Base-by-base conservation (phyloP, 2,797 vertebrate genomes). In the Adelosebastes latens region DNA sequence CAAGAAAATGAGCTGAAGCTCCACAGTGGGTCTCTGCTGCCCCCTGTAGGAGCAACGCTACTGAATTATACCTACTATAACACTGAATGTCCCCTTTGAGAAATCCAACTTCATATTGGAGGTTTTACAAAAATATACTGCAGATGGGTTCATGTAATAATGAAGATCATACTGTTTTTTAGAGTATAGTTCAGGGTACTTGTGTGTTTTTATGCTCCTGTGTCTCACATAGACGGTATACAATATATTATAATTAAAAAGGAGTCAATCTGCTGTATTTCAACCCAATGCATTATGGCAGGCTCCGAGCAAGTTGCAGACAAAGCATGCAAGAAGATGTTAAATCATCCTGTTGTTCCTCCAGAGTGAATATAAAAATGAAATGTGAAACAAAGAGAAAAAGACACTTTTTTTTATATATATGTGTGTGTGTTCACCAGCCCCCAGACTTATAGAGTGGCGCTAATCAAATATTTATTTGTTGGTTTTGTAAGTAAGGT, bases 21-120 rank as follows among this genome's bases (percentile, higher is more conserved):
- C 6, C 46, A 66, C 34, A 36, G 69, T 61, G 69, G 73, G 36
- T 60, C 82, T 91, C 72, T 91, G 80, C 87, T 92, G 88, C 91
- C 84, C 82, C 72, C 86, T 90, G 81, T 16, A 68, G 89, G 34
- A 63, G 6, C 8, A 80, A 29, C 2, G 13, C 25, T 5, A 58
- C 49, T 67, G 29, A 62, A 12, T 66, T 71, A 76, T 67, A 39
- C 25, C 25, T 6, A 31, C 16, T 25, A n/a, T 66, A 72, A 56
- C 29, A 53, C 29, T 69, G 4, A 64, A 71, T 42, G 27, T 36
- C 46, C 61, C 58, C 22, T 61, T 11, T 32, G 70, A 84, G 69
- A 80, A 69, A 71, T 55, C 18, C 3, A 58, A 39, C 36, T 64
- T 69, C 24, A 59, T 63, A 55, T 56, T 24, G 29, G 53, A 60